These are phyloP conservation scores for Arenicola marina DNA, from an alignment of 2,888 invertebrate species.

Conservation along the genomic window DNA sequence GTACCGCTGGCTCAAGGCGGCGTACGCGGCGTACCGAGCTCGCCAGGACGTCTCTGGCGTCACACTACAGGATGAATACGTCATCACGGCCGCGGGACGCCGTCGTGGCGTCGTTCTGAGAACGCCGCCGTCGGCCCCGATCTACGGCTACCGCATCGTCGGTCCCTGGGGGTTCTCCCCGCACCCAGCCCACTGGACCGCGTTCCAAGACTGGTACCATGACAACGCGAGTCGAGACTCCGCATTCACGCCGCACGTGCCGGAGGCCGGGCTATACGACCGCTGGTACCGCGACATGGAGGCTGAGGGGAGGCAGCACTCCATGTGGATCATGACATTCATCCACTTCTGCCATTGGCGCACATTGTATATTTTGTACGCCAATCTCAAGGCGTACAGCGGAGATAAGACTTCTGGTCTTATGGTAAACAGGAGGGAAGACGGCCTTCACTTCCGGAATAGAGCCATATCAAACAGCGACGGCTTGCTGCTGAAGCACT, in stretches of 20 bases:
- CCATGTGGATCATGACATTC: conserved; percentile 31
- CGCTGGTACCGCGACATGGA: conserved; percentile 18
- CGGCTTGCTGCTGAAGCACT: conserved; percentile 5
- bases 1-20: conserved; percentile 18
- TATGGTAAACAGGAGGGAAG: not conserved
- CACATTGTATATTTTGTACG: conserved; percentile 1
- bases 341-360: conserved; percentile 15
- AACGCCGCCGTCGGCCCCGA: not conserved
- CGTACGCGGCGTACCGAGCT: conserved; percentile 5
- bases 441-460: conserved; percentile 3
- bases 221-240: not conserved
- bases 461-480: not conserved
- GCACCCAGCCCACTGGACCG: conserved; percentile 11
- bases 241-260: conserved; percentile 16
- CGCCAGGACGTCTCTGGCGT: conserved; percentile 8
- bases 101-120: not conserved
- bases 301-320: not conserved
- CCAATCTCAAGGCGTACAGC: conserved; percentile 9
- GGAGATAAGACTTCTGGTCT: not conserved
- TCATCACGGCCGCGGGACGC: conserved; percentile 11
- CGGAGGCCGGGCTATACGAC: conserved; percentile 2
- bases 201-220: conserved; percentile 16
- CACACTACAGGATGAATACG: conserved; percentile 23
- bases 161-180: conserved; percentile 27
- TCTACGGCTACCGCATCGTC: conserved; percentile 18